These are phyloP conservation scores for Parazoanthus atlanticus DNA, from an alignment of 92 coral and sea anemone genomes.

Conservation along the genomic window DNA sequence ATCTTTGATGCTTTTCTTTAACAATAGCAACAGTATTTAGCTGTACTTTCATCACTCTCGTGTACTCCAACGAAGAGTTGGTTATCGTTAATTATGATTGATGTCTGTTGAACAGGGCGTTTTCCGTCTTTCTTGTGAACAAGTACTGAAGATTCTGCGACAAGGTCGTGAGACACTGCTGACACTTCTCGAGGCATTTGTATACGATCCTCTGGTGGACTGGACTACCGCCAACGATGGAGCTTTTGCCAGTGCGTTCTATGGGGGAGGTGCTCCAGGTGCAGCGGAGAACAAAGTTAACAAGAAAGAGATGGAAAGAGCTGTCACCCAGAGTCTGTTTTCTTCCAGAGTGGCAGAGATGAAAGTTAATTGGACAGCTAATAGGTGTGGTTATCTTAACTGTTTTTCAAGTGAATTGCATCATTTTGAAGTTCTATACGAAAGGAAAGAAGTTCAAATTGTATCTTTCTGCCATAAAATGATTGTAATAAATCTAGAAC, in stretches of 20 bases:
- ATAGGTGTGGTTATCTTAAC: conserved; percentile 61
- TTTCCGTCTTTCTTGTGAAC: conserved; percentile 97
- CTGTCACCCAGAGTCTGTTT: conserved; percentile 94
- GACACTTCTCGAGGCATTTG: conserved; percentile 95
- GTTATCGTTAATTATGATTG: background rate
- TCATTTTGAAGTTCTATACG: too few species aligned
- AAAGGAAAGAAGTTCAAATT: too few species aligned
- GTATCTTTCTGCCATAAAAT: background rate
- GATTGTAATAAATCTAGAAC: background rate
- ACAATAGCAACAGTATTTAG: too few species aligned
- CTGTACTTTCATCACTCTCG: too few species aligned
- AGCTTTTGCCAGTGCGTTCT: conserved; percentile 97
- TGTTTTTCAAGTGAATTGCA: background rate
- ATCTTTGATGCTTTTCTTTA: background rate
- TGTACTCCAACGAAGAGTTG: background rate
- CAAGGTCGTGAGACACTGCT: conserved; percentile 96
- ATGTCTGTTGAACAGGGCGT: conserved; percentile 70
- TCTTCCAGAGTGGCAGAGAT: conserved; percentile 98
- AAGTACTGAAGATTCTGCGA: conserved; percentile 89
- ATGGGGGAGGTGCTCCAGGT: conserved; percentile 94
- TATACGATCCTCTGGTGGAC: conserved; percentile 96
- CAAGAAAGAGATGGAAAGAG: conserved; percentile 98
- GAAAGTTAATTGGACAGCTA: conserved; percentile 95
- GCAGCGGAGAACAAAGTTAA: conserved; percentile 84
- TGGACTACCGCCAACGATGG: conserved; percentile 98